phyloP scores from a whole-genome alignment of 2,888 invertebrate genomes.

The Uloborus plumipes region DNA sequence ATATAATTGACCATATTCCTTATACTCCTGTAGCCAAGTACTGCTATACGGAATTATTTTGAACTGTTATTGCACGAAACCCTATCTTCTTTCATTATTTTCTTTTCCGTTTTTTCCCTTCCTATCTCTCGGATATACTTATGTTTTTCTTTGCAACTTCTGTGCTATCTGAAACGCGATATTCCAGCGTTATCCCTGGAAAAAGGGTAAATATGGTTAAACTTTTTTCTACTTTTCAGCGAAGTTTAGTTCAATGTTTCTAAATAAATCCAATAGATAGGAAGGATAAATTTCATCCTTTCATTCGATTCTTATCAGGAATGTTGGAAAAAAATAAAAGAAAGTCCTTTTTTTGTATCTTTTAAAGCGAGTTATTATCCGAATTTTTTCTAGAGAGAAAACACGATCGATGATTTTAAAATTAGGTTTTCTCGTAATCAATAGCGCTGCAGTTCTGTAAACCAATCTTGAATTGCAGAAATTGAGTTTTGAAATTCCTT shows the following conservation, averaged over 20 bases:
- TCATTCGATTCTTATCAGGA: conserved; percentile 4
- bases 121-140: not conserved
- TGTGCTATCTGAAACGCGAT: conserved; percentile 2
- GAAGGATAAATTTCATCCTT: no score
- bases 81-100: not conserved
- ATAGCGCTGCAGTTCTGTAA: no score
- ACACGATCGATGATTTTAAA: no score
- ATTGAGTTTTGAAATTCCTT: no score
- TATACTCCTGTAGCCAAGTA: not conserved
- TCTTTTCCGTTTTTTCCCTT: not conserved
- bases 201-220: conserved; percentile 17
- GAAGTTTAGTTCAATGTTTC: conserved; percentile 14
- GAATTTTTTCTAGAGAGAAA: no score
- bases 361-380: no score
- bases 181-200: not conserved
- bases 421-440: no score
- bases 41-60: conserved; percentile 14
- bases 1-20: conserved; percentile 26
- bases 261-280: conserved; percentile 45
- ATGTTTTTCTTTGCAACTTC: conserved; percentile 5
- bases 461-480: no score
- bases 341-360: no score
- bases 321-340: not conserved
- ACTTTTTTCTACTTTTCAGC: conserved; percentile 20
- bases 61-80: conserved; percentile 5